Conservation (phyloP, 2,113 vertebrate genomes). For the Syngnathoides biaculeatus region DNA sequence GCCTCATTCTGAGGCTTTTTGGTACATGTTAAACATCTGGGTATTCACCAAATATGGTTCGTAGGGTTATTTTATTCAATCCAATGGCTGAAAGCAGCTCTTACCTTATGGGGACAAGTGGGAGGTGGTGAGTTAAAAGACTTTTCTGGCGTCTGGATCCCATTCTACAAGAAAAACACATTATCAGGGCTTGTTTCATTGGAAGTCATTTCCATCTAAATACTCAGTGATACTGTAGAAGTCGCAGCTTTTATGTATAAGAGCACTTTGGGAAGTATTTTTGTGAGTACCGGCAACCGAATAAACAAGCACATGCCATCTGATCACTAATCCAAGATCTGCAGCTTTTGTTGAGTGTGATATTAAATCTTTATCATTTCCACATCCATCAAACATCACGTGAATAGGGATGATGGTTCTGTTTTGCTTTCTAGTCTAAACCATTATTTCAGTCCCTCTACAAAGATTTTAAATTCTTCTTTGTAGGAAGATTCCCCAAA, state of each 20-base stretch:
- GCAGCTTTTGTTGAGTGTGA: conserved; percentile 33
- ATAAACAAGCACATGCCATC: conserved; percentile 22
- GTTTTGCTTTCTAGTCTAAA: conserved; percentile 30
- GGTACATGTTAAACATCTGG: not conserved
- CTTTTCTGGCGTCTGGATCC: conserved; percentile 68
- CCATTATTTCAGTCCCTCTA: conserved; percentile 23
- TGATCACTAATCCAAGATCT: conserved; percentile 48
- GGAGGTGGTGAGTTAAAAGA: conserved; percentile 65
- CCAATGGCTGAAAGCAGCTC: conserved; percentile 23
- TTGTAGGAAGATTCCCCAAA: conserved; percentile 58
- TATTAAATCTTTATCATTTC: conserved; percentile 59
- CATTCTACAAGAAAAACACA: conserved; percentile 72
- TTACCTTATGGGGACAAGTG: conserved; percentile 79
- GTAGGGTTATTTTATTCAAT: conserved; percentile 13
- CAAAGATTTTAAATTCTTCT: conserved; percentile 60
- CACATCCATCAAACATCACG: conserved; percentile 26
- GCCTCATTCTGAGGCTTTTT: not conserved
- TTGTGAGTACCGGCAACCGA: conserved; percentile 31
- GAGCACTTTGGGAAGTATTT: conserved; percentile 45
- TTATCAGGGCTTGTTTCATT: conserved; percentile 50
- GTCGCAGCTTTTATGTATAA: conserved; percentile 31
- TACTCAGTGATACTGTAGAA: conserved; percentile 51
- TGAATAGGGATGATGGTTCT: conserved; percentile 13
- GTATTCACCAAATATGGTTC: not conserved
- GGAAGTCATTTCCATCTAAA: conserved; percentile 40